Evolutionary conservation across 2,797 vertebrate genomes (phyloP).

Genomic region (Tachyglossus aculeatus): DNA sequence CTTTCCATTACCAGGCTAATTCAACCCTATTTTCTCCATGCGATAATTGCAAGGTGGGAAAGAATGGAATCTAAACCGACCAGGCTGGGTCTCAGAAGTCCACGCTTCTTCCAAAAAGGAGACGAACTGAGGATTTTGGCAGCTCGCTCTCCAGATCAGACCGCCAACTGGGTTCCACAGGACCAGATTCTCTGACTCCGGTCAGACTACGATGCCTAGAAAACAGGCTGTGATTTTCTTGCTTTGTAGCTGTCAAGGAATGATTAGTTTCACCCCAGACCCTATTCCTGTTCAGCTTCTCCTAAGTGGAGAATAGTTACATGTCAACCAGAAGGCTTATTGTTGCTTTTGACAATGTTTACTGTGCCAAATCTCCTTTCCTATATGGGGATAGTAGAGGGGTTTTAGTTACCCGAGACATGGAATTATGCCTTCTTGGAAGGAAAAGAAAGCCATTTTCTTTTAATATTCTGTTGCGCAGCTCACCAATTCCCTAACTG

Average conservation of each 20-base stretch:
- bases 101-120: no score
- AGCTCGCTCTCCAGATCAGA: no score
- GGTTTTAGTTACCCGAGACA: slow-evolving; percentile 39
- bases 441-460: slow-evolving; percentile 39
- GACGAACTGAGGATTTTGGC: neutral
- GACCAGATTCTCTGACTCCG: accelerated
- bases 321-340: slow-evolving; percentile 32
- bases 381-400: slow-evolving; percentile 21
- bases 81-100: no score
- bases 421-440: slow-evolving; percentile 18
- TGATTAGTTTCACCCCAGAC: slow-evolving; percentile 5
- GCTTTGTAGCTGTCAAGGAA: neutral
- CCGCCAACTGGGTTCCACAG: neutral
- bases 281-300: slow-evolving; percentile 2
- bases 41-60: no score
- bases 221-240: neutral
- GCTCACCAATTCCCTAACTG: slow-evolving; percentile 49
- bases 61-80: no score
- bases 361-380: slow-evolving; percentile 16
- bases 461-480: slow-evolving; percentile 36
- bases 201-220: neutral
- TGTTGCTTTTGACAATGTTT: slow-evolving; percentile 17
- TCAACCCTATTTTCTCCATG: no score
- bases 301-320: slow-evolving; percentile 1
- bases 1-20: no score